Evolutionary conservation across 2,888 invertebrate species (phyloP).

Genomic region (Tetranychus piercei): DNA sequence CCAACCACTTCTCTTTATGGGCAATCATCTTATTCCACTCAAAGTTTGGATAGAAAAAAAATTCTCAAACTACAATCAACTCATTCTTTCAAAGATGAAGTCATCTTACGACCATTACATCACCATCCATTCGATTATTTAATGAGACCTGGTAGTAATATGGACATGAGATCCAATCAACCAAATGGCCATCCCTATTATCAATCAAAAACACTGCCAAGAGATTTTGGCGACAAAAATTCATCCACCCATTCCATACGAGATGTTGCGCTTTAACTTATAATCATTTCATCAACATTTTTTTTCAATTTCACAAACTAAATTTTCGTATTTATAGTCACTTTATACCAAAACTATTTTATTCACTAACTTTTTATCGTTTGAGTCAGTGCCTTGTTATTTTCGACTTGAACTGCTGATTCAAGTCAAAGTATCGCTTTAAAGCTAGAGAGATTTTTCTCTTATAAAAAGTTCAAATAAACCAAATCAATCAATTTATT

Average conservation of each 20-base stretch:
- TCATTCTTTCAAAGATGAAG: slow-evolving; percentile 13
- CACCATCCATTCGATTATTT: slow-evolving; percentile 21
- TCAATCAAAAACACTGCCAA: neutral
- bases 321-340: too few relatives aligned
- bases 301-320: neutral
- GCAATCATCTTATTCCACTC: neutral
- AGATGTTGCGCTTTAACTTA: slow-evolving; percentile 18
- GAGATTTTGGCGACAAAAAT: slow-evolving; percentile 12
- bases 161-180: neutral
- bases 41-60: slow-evolving; percentile 13
- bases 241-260: slow-evolving; percentile 18
- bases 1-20: neutral
- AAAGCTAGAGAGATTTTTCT: too few relatives aligned
- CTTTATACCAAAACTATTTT: too few relatives aligned
- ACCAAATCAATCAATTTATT: too few relatives aligned
- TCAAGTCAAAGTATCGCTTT: too few relatives aligned
- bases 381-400: too few relatives aligned
- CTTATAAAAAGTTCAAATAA: too few relatives aligned
- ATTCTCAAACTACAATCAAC: neutral
- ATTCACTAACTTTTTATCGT: too few relatives aligned
- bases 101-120: slow-evolving; percentile 11
- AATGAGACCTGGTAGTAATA: slow-evolving; percentile 19
- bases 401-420: too few relatives aligned
- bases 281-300: neutral
- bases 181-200: neutral